These are phyloP conservation scores for Lagopus leucura DNA, from an alignment of 2,113 vertebrate genomes.

Conservation along the genomic window DNA sequence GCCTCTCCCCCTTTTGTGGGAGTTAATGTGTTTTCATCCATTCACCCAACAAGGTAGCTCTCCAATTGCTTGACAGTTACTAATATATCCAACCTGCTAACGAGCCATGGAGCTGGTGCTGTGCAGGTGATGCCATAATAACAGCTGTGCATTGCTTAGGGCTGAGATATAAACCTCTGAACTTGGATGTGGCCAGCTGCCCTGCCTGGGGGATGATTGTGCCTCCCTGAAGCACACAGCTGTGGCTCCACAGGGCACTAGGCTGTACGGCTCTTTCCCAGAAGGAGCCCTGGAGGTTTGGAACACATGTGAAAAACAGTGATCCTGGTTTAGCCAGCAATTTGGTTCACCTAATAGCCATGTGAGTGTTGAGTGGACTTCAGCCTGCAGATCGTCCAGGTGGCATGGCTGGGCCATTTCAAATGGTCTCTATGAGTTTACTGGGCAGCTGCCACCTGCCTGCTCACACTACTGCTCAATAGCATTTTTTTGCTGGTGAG, in stretches of 20 bases:
- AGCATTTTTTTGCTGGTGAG: accelerated
- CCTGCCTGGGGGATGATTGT: neutral
- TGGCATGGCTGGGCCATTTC: neutral
- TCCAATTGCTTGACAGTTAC: conserved; percentile 49
- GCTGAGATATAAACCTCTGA: neutral
- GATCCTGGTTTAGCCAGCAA: neutral
- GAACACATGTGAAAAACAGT: neutral
- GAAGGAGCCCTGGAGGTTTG: neutral
- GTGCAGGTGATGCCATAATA: conserved; percentile 2
- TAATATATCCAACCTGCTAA: conserved; percentile 67
- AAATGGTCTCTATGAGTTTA: neutral
- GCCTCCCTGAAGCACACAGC: neutral
- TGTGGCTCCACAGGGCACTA: neutral
- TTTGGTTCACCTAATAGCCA: neutral
- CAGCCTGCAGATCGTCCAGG: neutral
- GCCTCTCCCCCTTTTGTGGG: conserved; percentile 56
- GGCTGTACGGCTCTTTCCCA: neutral
- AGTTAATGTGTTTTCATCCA: conserved; percentile 69
- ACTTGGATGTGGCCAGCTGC: neutral
- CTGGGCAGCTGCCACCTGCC: neutral
- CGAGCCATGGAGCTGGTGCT: neutral
- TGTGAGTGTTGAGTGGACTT: neutral
- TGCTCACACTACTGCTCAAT: accelerated
- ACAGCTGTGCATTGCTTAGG: neutral
- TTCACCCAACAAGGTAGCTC: conserved; percentile 56